These are phyloP conservation scores for Elegia similella DNA, from an alignment of 2,888 invertebrate species.

Conservation along the genomic window DNA sequence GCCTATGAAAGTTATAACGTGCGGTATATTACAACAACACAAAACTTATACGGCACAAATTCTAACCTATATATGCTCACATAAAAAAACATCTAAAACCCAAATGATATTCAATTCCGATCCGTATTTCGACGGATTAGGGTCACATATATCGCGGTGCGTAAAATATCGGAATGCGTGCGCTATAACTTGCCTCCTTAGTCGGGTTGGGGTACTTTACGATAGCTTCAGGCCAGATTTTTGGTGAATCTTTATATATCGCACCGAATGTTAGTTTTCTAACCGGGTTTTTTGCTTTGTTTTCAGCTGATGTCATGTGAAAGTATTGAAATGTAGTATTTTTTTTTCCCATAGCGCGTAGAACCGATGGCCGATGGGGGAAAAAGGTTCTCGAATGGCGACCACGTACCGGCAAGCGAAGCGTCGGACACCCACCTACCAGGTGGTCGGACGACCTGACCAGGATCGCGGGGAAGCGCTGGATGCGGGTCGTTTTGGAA, in stretches of 20 bases:
- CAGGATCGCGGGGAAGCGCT: too few species aligned
- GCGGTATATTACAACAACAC: too few species aligned
- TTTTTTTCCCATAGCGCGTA: too few species aligned
- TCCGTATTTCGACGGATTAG: slow-evolving; percentile 5
- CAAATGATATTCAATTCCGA: background rate
- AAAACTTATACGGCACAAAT: background rate
- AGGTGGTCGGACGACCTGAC: too few species aligned
- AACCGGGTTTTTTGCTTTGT: background rate
- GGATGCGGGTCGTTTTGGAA: too few species aligned
- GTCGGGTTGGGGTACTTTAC: slow-evolving; percentile 22
- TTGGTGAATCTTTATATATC: slow-evolving; percentile 24
- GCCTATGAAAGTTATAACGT: too few species aligned
- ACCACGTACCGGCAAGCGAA: too few species aligned
- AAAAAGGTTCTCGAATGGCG: too few species aligned
- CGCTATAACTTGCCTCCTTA: slow-evolving; percentile 20
- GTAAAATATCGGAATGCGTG: slow-evolving; percentile 15
- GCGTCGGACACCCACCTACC: too few species aligned
- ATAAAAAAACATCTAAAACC: background rate
- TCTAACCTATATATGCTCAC: background rate
- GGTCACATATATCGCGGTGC: slow-evolving; percentile 4
- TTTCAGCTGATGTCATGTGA: too few species aligned
- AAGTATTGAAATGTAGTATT: too few species aligned
- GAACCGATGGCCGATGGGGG: too few species aligned
- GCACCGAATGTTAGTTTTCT: background rate
- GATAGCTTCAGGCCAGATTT: slow-evolving; percentile 21